Conservation (phyloP, 2,888 invertebrate genomes). For the Halocaridina rubra region DNA sequence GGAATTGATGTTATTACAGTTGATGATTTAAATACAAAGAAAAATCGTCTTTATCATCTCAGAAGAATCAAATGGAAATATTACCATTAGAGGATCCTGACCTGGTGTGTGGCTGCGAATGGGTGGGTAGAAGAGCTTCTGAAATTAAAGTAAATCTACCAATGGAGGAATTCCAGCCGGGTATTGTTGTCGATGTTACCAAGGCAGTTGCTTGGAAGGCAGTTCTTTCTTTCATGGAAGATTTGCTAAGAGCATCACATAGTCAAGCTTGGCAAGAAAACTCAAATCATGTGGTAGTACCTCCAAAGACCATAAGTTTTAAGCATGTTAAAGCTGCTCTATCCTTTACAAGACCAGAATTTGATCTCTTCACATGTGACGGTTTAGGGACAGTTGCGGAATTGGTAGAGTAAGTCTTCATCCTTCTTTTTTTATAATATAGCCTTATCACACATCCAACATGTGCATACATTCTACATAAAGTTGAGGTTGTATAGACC, state of each 20-base stretch:
- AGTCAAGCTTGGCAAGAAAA: constrained; percentile 24
- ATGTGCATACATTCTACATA: no score
- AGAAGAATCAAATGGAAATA: neutral
- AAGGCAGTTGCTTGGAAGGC: constrained; percentile 23
- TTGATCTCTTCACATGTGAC: constrained; percentile 32
- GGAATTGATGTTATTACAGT: constrained; percentile 10
- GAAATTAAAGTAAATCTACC: constrained; percentile 1
- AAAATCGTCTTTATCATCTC: neutral
- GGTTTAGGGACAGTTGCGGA: constrained; percentile 17
- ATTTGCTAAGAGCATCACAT: constrained; percentile 24
- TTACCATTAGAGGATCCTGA: constrained; percentile 13
- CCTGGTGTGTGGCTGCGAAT: constrained; percentile 13
- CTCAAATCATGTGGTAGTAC: neutral
- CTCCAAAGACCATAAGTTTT: constrained; percentile 10
- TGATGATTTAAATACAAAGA: neutral
- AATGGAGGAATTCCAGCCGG: constrained; percentile 15
- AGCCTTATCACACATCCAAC: no score
- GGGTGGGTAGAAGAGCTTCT: constrained; percentile 23
- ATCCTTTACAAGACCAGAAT: constrained; percentile 14
- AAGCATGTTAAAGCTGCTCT: constrained; percentile 26
- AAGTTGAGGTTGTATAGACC: no score
- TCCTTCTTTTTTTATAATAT: no score
- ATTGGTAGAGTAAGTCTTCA: no score
- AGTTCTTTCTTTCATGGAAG: constrained; percentile 29
- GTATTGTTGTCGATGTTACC: constrained; percentile 24